Base-by-base conservation (phyloP, 1,140 invertebrate species). In the Bombus confusus region DNA sequence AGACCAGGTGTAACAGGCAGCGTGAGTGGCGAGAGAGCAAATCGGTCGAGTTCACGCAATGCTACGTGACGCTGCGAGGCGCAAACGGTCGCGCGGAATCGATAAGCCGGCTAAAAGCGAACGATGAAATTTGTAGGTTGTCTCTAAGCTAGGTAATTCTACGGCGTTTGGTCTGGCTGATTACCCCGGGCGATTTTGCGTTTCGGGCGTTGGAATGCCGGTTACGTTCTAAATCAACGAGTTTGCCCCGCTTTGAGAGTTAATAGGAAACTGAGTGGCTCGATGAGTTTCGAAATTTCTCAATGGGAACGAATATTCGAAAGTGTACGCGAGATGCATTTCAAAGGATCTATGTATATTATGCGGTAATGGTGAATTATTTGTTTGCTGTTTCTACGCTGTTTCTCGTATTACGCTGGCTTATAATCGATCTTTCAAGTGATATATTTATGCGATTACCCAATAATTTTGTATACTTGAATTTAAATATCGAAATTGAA, bases 121-220 rank as follows among this genome's bases (percentile, higher is more conserved):
- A 37, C 83, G 83, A 79, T 72, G 68, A 72, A 84, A 85, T 79
- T 84, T 72, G 83, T 85, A 31, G 39, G 52, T 37, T 72, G 83
- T 64, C 83, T 57, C 66, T 57, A 28, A 39, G n/a, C 1, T 15
- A 22, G 25, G 47, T 71, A 47, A 79, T 79, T 39, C n/a, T 18
- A 22, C 31, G 25, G 31, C 22, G n/a, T 76, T 83, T 72, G 31
- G 64, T 83, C 59, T 31, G 73, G 28, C 66, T 43, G 83, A 84
- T 79, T 71, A 79, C 39, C 52, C 4, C 59, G 18, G 12, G 31
- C 72, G 25, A 18, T 15, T 37, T 62, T 25, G 68, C 64, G 66
- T 37, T 28, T 69, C 25, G 22, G 1, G 9, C 18, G 28, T 28
- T 28, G 78, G 52, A 41, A 75, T 25, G 34, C 39, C n/a, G 18